Percentiles rank a stretch among this genome's conserved stretches.
Conservation (phyloP, 1,140 invertebrate genomes). For the Planococcus citri region DNA sequence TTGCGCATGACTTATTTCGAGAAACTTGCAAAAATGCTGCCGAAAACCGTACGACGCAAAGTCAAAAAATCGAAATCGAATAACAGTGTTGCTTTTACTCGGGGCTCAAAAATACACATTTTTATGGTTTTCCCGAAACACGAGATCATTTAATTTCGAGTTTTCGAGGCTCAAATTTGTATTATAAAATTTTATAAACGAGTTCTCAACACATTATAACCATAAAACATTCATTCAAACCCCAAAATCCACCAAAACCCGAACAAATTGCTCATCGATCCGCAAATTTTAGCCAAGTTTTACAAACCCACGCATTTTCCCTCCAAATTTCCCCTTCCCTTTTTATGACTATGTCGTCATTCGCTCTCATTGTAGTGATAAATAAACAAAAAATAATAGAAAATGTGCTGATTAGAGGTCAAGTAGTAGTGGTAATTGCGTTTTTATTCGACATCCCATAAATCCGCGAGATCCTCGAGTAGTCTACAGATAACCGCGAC, state of each 20-base stretch:
- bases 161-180: too few species aligned
- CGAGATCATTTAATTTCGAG: too few species aligned
- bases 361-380: too few species aligned
- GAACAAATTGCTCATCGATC: neutral
- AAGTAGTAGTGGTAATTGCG: conserved; percentile 2
- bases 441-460: neutral
- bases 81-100: neutral
- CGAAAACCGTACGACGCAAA: neutral
- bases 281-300: neutral
- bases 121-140: too few species aligned
- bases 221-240: too few species aligned
- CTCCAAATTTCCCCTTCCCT: neutral
- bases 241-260: neutral
- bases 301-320: neutral
- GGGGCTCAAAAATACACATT: too few species aligned
- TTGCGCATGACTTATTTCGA: neutral
- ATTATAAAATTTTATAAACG: too few species aligned
- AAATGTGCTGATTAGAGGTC: neutral
- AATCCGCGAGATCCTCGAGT: too few species aligned
- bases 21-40: neutral
- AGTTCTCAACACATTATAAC: too few species aligned
- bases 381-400: neutral
- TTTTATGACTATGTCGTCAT: neutral
- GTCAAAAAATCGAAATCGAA: neutral
- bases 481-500: too few species aligned